Conservation (phyloP, 2,888 invertebrate species). For the Seira sanloemensis region DNA sequence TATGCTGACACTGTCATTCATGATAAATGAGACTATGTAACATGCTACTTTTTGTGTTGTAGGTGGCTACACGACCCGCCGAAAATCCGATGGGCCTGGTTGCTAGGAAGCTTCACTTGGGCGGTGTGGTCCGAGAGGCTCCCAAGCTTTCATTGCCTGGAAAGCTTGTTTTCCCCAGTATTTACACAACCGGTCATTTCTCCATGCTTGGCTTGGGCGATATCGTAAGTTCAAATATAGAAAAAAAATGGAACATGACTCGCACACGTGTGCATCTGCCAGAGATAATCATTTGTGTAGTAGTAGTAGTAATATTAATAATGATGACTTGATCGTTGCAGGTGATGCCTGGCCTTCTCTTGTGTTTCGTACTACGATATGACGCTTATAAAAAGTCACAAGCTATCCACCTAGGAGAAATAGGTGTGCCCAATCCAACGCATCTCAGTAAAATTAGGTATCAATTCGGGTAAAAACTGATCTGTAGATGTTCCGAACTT, state of each 20-base stretch:
- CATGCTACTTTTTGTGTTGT: slow-evolving; percentile 41
- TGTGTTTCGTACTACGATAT: slow-evolving; percentile 97
- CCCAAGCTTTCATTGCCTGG: slow-evolving; percentile 97
- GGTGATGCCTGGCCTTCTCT: slow-evolving; percentile 96
- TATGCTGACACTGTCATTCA: not conserved
- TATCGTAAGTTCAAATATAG: slow-evolving; percentile 77
- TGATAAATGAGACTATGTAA: not conserved
- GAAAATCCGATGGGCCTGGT: slow-evolving; percentile 96
- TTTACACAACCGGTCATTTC: slow-evolving; percentile 97
- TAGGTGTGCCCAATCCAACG: slow-evolving; percentile 80
- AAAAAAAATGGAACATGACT: slow-evolving; percentile 4
- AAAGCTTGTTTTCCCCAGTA: slow-evolving; percentile 97
- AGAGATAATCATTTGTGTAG: not conserved
- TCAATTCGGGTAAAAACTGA: too few relatives aligned
- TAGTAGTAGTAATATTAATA: not conserved
- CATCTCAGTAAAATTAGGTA: slow-evolving; percentile 76
- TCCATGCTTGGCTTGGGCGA: slow-evolving; percentile 91
- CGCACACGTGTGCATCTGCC: not conserved
- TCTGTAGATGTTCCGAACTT: too few relatives aligned
- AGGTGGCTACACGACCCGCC: slow-evolving; percentile 88
- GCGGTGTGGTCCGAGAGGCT: slow-evolving; percentile 88
- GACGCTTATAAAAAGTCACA: slow-evolving; percentile 97
- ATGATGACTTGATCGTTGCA: not conserved
- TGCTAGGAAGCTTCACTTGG: slow-evolving; percentile 93
- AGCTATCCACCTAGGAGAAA: slow-evolving; percentile 80